phyloP scores from a whole-genome alignment of 2,797 vertebrate genomes.

The Thalassophryne amazonica region DNA sequence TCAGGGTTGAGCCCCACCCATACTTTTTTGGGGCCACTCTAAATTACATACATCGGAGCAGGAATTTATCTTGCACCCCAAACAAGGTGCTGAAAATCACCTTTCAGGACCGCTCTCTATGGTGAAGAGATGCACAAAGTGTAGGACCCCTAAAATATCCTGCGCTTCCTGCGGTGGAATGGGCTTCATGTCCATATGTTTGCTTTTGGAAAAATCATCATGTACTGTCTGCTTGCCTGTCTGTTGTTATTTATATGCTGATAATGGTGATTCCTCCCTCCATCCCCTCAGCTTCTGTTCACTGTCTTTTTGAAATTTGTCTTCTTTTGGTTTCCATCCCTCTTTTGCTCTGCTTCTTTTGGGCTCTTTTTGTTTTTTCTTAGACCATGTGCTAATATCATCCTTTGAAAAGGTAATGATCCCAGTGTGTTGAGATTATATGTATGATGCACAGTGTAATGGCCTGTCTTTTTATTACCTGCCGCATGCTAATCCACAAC shows the following conservation, averaged over 20 bases:
- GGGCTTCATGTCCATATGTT: constrained; percentile 29
- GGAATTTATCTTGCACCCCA: no score
- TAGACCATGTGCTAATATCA: constrained; percentile 72
- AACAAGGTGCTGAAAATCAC: no score
- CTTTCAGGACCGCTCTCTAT: no score
- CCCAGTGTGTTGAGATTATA: constrained; percentile 79
- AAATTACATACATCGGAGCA: no score
- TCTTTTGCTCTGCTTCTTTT: constrained; percentile 44
- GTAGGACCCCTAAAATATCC: no score
- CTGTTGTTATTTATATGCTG: constrained; percentile 57
- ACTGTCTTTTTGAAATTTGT: constrained; percentile 52
- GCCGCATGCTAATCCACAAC: constrained; percentile 81
- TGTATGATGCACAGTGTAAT: constrained; percentile 77
- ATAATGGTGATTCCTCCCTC: constrained; percentile 46
- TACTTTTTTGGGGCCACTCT: no score
- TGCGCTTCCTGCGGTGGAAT: no score
- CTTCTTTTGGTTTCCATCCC: constrained; percentile 51
- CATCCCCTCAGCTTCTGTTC: constrained; percentile 32
- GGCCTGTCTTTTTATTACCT: constrained; percentile 79
- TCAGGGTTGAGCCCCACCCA: no score
- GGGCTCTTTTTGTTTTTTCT: constrained; percentile 64
- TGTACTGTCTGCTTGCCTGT: constrained; percentile 23
- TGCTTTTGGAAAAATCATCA: constrained; percentile 27
- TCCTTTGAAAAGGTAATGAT: constrained; percentile 85
- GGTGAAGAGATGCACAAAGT: no score